Evolutionary conservation across 2,113 vertebrate genomes (phyloP).

Genomic region (Platysternon megacephalum): DNA sequence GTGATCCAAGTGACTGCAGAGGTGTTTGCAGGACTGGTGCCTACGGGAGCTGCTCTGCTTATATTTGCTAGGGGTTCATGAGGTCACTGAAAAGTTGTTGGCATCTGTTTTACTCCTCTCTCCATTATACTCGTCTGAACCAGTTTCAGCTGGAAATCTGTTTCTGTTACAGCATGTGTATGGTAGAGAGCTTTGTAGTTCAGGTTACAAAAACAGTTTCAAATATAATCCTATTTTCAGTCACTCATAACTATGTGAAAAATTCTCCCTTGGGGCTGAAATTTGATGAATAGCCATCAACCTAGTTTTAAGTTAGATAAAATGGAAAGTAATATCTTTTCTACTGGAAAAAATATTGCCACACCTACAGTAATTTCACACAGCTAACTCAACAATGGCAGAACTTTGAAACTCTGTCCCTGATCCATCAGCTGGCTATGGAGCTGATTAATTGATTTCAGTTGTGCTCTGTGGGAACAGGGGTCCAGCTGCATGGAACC

Average conservation of each 20-base stretch:
- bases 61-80: neutral
- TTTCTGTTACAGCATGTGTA: neutral
- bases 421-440: neutral
- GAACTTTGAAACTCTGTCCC: neutral
- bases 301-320: neutral
- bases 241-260: neutral
- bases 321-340: neutral
- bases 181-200: neutral
- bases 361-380: neutral
- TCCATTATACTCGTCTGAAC: neutral
- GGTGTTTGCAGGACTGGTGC: neutral
- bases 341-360: rapidly evolving
- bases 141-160: neutral
- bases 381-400: neutral
- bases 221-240: neutral
- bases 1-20: neutral
- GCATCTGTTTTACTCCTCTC: neutral
- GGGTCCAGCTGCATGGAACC: neutral
- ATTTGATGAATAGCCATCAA: neutral
- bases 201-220: neutral
- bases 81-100: neutral
- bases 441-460: neutral
- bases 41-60: neutral
- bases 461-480: neutral
- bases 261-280: neutral